A percentile compares a stretch with the other conserved stretches of the same genome.
Evolutionary conservation across 2,797 vertebrate species (phyloP).

Genomic region (Bryconaethiops microstoma): DNA sequence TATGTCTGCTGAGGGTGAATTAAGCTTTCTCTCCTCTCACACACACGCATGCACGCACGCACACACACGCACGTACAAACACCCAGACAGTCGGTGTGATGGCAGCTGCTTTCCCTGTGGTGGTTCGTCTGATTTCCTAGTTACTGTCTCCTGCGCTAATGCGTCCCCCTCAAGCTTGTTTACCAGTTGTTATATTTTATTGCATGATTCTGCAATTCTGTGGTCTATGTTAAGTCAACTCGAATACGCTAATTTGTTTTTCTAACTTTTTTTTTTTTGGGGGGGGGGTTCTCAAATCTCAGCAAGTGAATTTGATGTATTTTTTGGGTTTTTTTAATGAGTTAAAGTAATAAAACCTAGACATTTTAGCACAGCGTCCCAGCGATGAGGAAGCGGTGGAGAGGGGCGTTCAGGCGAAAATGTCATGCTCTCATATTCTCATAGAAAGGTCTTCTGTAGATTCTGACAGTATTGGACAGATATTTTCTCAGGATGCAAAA

Average conservation of each 20-base stretch:
- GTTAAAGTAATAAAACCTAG: no score
- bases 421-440: no score
- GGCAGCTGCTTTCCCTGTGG: constrained; percentile 22
- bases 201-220: not conserved
- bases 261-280: not conserved
- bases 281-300: not conserved
- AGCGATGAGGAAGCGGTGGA: no score
- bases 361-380: no score
- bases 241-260: not conserved
- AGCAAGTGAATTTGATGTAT: not conserved
- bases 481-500: no score
- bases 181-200: constrained; percentile 4
- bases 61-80: constrained; percentile 16
- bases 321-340: not conserved
- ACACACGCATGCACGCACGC: constrained; percentile 14
- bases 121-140: constrained; percentile 36
- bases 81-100: constrained; percentile 19
- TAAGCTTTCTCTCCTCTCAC: constrained; percentile 16
- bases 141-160: constrained; percentile 25
- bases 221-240: not conserved
- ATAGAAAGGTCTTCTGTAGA: no score
- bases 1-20: constrained; percentile 29
- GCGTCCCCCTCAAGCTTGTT: constrained; percentile 12
- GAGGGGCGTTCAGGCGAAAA: no score
- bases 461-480: no score